Percentiles rank a stretch among this genome's conserved stretches.
These are phyloP conservation scores for Agonopterix arenella DNA, from an alignment of 2,888 invertebrate species.

Conservation along the genomic window DNA sequence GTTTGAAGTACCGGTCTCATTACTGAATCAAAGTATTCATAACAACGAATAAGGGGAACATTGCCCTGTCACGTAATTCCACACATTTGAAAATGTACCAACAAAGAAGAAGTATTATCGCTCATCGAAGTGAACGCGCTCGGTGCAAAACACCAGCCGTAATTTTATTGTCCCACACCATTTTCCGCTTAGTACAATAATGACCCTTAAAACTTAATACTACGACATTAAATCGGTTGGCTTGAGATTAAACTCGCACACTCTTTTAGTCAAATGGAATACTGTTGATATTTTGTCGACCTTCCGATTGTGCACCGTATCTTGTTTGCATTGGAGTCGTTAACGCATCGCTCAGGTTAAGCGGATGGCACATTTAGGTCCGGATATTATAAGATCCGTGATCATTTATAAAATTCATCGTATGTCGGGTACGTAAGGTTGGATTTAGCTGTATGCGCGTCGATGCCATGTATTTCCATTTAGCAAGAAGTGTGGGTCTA, in stretches of 20 bases:
- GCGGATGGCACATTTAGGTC: conserved; percentile 51
- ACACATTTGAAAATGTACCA: conserved; percentile 42
- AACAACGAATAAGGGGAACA: background rate
- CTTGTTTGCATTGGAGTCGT: conserved; percentile 49
- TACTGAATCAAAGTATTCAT: conserved; percentile 4
- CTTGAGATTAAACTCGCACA: conserved; percentile 33
- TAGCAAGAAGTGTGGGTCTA: conserved; percentile 50
- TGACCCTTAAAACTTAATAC: conserved; percentile 44
- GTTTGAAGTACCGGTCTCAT: background rate
- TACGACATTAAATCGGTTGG: conserved; percentile 48
- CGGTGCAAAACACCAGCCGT: conserved; percentile 58
- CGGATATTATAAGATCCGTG: conserved; percentile 30
- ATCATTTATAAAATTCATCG: conserved; percentile 35
- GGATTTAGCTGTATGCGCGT: conserved; percentile 23
- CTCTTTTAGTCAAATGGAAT: conserved; percentile 53
- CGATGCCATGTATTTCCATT: conserved; percentile 44
- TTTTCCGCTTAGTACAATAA: conserved; percentile 31
- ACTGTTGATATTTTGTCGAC: conserved; percentile 60
- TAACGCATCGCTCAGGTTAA: conserved; percentile 49
- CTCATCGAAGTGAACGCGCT: conserved; percentile 52
- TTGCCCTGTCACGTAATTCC: conserved; percentile 16
- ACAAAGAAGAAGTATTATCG: conserved; percentile 61
- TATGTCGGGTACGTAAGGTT: conserved; percentile 36
- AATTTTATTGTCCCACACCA: conserved; percentile 63
- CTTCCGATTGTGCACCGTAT: conserved; percentile 62